Evolutionary conservation across 1,140 invertebrate genomes (phyloP).

Genomic region (Ruditapes philippinarum): DNA sequence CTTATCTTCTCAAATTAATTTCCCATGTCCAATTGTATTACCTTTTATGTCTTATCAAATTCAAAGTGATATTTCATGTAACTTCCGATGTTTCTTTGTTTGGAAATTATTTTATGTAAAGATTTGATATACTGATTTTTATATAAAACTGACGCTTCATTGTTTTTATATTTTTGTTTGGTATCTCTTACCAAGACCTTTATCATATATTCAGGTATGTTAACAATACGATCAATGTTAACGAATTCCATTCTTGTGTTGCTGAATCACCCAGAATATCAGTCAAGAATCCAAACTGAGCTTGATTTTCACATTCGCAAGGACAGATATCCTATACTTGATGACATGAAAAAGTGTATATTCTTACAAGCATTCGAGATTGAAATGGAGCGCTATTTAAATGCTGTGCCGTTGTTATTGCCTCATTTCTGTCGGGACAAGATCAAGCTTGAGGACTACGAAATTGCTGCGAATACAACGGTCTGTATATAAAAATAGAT

Average conservation of each 20-base stretch:
- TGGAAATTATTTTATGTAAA: too few relatives aligned
- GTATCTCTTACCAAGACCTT: too few relatives aligned
- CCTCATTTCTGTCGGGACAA: slow-evolving; percentile 27
- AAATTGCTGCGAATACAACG: neutral
- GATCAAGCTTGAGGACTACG: neutral
- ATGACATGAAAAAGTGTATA: neutral
- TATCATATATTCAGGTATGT: slow-evolving; percentile 3
- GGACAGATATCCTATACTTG: neutral
- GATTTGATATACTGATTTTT: too few relatives aligned
- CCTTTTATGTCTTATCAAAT: too few relatives aligned
- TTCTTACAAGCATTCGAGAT: slow-evolving; percentile 7
- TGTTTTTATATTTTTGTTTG: too few relatives aligned
- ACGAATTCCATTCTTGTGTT: neutral
- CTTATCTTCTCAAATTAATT: too few relatives aligned
- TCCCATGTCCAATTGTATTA: too few relatives aligned
- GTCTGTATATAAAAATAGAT: too few relatives aligned
- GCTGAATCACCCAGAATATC: neutral
- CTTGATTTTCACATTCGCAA: neutral
- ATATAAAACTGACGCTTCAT: too few relatives aligned
- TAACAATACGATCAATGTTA: neutral
- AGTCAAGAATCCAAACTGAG: neutral
- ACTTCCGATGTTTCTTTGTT: too few relatives aligned
- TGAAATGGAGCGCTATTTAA: slow-evolving; percentile 30
- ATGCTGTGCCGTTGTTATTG: neutral
- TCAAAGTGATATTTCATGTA: too few relatives aligned